Evolutionary conservation across 2,113 vertebrate species (phyloP).

Genomic region (Macaca nemestrina): DNA sequence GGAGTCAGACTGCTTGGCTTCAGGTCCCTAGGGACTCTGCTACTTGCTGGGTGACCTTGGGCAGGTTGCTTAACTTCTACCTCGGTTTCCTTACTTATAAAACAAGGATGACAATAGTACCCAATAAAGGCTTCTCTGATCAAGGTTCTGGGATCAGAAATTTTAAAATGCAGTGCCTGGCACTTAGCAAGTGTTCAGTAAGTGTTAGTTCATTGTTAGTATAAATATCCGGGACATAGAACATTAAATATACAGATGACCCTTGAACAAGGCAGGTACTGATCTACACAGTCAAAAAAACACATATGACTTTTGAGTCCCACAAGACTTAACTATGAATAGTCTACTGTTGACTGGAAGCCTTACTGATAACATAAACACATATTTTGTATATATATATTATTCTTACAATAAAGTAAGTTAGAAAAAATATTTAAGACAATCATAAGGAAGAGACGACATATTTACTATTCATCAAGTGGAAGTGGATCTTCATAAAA

Average conservation of each 20-base stretch:
- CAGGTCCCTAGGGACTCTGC: neutral
- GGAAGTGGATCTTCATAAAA: neutral
- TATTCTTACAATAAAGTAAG: neutral
- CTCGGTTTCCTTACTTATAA: neutral
- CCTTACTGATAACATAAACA: neutral
- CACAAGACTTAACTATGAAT: neutral
- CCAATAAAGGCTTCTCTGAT: neutral
- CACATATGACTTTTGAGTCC: neutral
- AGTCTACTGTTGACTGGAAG: neutral
- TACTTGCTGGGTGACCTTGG: neutral
- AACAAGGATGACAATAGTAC: neutral
- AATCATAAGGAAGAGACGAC: neutral
- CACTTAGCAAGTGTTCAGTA: neutral
- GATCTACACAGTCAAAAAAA: neutral
- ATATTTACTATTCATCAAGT: neutral
- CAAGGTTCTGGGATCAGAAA: neutral
- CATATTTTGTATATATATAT: neutral
- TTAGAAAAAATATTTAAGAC: neutral
- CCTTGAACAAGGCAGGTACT: neutral
- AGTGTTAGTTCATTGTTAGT: constrained; percentile 3
- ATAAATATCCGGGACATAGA: neutral
- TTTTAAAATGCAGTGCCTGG: neutral
- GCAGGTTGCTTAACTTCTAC: neutral
- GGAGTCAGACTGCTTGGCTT: neutral
- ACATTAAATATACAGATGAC: neutral